Base-by-base conservation (phyloP, 2,113 vertebrate genomes). In the Rhea pennata region DNA sequence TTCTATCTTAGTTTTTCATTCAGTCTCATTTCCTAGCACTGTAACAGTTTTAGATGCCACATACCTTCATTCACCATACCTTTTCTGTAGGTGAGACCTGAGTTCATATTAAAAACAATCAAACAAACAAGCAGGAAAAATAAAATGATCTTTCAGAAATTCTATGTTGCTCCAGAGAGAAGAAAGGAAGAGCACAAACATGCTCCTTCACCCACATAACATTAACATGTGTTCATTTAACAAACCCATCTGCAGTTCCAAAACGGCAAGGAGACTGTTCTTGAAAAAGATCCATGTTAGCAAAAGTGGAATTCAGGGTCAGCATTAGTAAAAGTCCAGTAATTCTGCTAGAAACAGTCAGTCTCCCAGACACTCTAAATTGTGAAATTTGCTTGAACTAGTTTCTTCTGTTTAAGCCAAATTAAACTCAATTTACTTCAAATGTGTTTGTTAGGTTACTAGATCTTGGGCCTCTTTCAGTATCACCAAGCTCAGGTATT, bases 211-310 rank as follows among this genome's bases (percentile, higher is more conserved):
- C 22, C 15, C 36, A 87, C 20, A 31, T 48, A 23, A 8, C 5
- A 16, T 53, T 53, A 54, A 40, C 0, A 1, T 40, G 7, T 48
- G 5, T 22, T 71, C 15, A 50, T 70, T 82, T 90, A 82, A 73
- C 15, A 79, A 73, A 83, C n/a, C 11, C 36, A 74, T 58, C 21
- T 36, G 17, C 36, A 71, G 27, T 58, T 90, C 54, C 16, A 85
- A 80, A 76, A 74, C 31, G 11, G 5, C 13, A 86, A 84, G 4
- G 3, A 59, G 23, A 36, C 61, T 0, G 0, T 39, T 15, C 8
- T 50, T 64, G 11, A 58, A 84, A 58, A 26, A 76, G 26, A 48
- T 14, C 15, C 12, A 8, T 39, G 13, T 56, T 42, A 15, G 31
- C 53, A 88, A 82, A 92, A 58, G 17, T 26, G 31, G 27, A 77